These are phyloP conservation scores for Phortica magna DNA, from an alignment of 2,888 invertebrate species.

Conservation along the genomic window DNA sequence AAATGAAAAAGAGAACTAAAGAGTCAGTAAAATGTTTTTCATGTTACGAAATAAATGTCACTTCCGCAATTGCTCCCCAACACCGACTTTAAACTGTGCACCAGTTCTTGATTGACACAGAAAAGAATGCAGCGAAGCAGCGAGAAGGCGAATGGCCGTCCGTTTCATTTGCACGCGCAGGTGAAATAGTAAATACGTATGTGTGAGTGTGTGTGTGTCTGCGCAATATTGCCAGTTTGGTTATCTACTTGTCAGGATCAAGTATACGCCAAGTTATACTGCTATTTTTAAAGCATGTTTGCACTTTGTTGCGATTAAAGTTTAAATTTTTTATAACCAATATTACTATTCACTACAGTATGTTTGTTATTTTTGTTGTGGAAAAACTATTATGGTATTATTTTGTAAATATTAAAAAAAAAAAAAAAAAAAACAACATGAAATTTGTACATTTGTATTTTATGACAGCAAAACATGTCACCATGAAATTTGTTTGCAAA, in stretches of 20 bases:
- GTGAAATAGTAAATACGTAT: background rate
- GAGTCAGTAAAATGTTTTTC: constrained; percentile 38
- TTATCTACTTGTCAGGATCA: background rate
- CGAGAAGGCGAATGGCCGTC: no score
- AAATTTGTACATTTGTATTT: constrained; percentile 1
- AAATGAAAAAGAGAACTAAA: background rate
- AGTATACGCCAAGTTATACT: background rate
- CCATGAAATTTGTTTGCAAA: background rate
- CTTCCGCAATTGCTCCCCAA: background rate
- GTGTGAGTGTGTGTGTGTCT: background rate
- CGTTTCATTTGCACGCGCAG: background rate
- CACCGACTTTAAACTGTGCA: background rate
- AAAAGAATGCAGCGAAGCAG: background rate
- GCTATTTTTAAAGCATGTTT: constrained; percentile 44
- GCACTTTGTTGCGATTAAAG: constrained; percentile 69
- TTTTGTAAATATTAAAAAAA: constrained; percentile 12
- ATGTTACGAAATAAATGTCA: constrained; percentile 44
- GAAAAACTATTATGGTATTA: constrained; percentile 4
- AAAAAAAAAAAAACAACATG: background rate
- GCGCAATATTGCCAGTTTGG: background rate
- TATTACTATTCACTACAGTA: constrained; percentile 37
- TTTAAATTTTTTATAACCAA: constrained; percentile 64
- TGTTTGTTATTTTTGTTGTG: constrained; percentile 35
- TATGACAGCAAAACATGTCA: constrained; percentile 8
- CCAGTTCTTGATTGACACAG: background rate